Base-by-base conservation (phyloP, 2,113 vertebrate genomes). In the Eclectus roratus region DNA sequence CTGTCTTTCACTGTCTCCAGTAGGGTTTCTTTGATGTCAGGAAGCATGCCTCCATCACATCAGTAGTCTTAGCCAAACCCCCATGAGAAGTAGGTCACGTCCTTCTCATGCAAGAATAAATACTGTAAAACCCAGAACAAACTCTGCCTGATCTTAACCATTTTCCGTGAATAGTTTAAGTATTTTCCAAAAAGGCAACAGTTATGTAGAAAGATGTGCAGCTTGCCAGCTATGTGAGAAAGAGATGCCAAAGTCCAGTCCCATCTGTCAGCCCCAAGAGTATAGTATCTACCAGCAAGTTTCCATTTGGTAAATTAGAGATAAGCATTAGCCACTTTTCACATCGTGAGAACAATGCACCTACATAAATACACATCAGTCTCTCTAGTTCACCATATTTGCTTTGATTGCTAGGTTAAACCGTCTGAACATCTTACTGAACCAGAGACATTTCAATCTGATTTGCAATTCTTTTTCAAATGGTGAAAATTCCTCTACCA, bases 101-200 rank as follows among this genome's bases (percentile, higher is more conserved):
- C 18, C 29, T 47, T 39, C 50, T 84, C 68, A 94, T 49, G 70
- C 76, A 91, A 79, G 50, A 94, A 71, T n/a, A 94, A 93, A 89
- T 81, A 81, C 35, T 89, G 52, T 65, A 87, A 92, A 94, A 56
- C 10, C 23, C 43, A 80, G 47, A 43, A 81, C 68, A 89, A 95
- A 89, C 83, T 91, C 81, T 84, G 78, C 23, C 70, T 80, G 70
- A 91, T n/a, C 41, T 95, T 58, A 78, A n/a, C 41, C 39, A 61
- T 81, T 95, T 94, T 94, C 89, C 80, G 93, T 84, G 81, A 89
- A 91, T 41, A 76, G 43, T 82, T 94, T n/a, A 92, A 91, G 65
- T 39, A 35, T 91, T 94, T 96, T 94, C 87, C 89, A 85, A 89
- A 92, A 89, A 82, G 49, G 71, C 49, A 76, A 61, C 13, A 49